A percentile compares a stretch with the other conserved stretches of the same genome.
Evolutionary conservation across 2,113 vertebrate genomes (phyloP).

Genomic region (Urocolius indicus): DNA sequence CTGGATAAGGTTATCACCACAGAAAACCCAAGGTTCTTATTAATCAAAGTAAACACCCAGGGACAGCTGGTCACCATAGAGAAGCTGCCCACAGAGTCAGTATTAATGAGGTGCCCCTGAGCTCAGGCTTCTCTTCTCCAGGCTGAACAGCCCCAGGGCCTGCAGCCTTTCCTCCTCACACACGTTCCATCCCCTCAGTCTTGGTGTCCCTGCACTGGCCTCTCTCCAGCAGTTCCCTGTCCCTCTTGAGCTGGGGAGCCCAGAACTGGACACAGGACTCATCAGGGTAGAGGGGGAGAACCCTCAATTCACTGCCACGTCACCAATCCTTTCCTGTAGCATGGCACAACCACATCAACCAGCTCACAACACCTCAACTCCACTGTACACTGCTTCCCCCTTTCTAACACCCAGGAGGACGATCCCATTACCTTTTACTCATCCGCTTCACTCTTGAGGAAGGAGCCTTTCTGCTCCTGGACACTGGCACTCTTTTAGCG

Average conservation of each 20-base stretch:
- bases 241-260: no score
- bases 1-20: background rate
- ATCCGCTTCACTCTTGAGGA: background rate
- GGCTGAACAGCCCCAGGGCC: no score
- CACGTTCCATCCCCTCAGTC: no score
- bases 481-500: background rate
- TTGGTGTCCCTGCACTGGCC: no score
- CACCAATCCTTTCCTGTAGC: background rate
- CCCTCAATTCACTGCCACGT: background rate
- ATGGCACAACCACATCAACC: rapidly evolving
- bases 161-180: no score
- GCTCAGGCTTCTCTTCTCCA: no score
- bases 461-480: constrained; percentile 32
- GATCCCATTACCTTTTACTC: constrained; percentile 22
- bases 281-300: no score
- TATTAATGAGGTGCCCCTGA: no score
- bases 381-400: no score
- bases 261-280: no score
- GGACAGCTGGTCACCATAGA: background rate
- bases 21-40: background rate
- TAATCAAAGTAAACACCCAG: background rate
- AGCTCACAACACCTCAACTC: background rate
- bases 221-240: no score
- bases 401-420: background rate
- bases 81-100: rapidly evolving